Evolutionary conservation across 2,797 vertebrate species (phyloP), one percentile per base, ranked within the genome.

Genomic region (Spinus pinus): DNA sequence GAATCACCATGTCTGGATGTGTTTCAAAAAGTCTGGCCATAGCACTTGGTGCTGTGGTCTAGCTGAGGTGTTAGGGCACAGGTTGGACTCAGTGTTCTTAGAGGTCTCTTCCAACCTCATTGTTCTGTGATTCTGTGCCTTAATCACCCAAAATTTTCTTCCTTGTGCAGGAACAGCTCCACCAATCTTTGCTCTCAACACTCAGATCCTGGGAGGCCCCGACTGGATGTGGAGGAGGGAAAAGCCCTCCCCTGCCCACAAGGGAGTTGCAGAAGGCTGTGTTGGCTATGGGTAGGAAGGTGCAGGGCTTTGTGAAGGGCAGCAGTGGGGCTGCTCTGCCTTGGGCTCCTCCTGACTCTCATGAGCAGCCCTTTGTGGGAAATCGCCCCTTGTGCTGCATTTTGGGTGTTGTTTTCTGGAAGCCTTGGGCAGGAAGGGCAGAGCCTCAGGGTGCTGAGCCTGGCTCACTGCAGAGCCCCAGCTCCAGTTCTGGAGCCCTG

Each of bases 391-490:
- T 41, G 0, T 49, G 77, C n/a, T 73, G 33, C 13, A 1, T 24
- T 60, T 79, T 15, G 33, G 27, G 1, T 15, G 12, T 37, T 37
- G 6, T 22, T 51, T 47, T 70, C 15, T 7, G 15, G 57, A 30
- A 67, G 28, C 1, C 2, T 1, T 3, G 56, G 58, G 69, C 56
- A 53, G 56, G 56, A 53, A 33, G 54, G 75, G 49, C 80, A 86
- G 54, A 82, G 31, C 51, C 42, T 22, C 33, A 6, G 0, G 0
- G 22, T 58, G 58, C 78, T 77, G 42, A 49, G 64, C 58, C 31
- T 2, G 1, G 46, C 7, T 50, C 60, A 0, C 1, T 0, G 1
- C 0, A 0, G 22, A 22, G 2, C 28, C 51, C 2, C 0, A 25
- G 4, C 5, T 35, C 21, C 8, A 1, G 49, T 2, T 39, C 54